A percentile compares a stretch with the other conserved stretches of the same genome.
Conservation (phyloP, 1,140 invertebrate species). For the Temnothorax longispinosus region DNA sequence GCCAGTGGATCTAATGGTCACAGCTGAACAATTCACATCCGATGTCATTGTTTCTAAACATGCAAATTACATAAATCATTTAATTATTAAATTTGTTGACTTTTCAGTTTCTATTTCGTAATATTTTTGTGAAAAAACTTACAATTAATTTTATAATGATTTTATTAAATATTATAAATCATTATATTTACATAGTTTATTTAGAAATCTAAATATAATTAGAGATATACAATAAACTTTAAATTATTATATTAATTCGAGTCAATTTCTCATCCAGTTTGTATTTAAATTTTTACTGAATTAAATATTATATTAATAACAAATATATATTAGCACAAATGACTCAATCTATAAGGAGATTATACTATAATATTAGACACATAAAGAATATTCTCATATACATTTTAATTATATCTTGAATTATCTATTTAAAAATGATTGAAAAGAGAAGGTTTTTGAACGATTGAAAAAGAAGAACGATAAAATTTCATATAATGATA, state of each 20-base stretch:
- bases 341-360: not conserved
- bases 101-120: not conserved
- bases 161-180: not conserved
- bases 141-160: not conserved
- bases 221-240: not conserved
- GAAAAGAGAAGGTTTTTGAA: not conserved
- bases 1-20: not conserved
- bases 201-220: not conserved
- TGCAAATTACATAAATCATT: not conserved
- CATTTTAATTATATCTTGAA: not conserved
- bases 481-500: constrained; percentile 6
- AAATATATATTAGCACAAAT: not conserved
- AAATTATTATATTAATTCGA: not conserved
- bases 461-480: not conserved
- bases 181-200: not conserved
- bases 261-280: not conserved
- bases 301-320: not conserved
- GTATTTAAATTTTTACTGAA: not conserved
- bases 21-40: not conserved
- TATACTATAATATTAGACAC: not conserved
- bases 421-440: not conserved
- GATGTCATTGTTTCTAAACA: not conserved
- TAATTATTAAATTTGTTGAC: not conserved
- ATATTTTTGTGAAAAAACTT: not conserved
- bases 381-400: not conserved